Percentiles rank a stretch among this genome's conserved stretches.
Evolutionary conservation across 2,797 vertebrate species (phyloP).

Genomic region (Staurois parvus): DNA sequence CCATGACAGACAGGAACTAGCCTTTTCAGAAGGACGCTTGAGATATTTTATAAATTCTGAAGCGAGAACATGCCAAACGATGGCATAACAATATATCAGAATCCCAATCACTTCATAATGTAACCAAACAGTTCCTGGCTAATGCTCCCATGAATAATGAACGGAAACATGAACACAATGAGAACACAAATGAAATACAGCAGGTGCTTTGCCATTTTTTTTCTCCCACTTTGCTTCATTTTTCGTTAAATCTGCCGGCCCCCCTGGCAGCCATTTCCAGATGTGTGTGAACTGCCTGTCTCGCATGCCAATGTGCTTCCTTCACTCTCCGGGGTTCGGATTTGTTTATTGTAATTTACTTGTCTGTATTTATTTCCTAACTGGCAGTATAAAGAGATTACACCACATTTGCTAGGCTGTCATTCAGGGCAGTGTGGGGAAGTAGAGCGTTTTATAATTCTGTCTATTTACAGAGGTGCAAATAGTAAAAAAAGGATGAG

Average conservation of each 20-base stretch:
- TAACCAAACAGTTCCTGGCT: background rate
- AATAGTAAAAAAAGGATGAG: constrained; percentile 4
- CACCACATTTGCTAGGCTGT: constrained; percentile 35
- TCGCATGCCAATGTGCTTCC: constrained; percentile 44
- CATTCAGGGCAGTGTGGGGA: constrained; percentile 19
- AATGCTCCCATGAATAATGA: background rate
- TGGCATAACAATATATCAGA: too few species aligned
- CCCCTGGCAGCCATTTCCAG: constrained; percentile 21
- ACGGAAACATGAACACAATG: background rate
- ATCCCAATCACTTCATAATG: too few species aligned
- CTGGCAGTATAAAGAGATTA: constrained; percentile 22
- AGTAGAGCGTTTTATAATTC: constrained; percentile 46
- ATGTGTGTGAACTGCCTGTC: constrained; percentile 1
- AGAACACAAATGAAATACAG: constrained; percentile 3
- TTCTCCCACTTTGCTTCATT: constrained; percentile 8
- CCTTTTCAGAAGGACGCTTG: too few species aligned
- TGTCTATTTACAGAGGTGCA: constrained; percentile 21
- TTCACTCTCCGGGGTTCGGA: constrained; percentile 30
- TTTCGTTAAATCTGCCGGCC: constrained; percentile 15
- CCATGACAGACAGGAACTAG: too few species aligned
- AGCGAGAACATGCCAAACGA: too few species aligned
- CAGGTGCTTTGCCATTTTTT: constrained; percentile 46
- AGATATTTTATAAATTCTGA: too few species aligned
- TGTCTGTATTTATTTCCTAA: constrained; percentile 34
- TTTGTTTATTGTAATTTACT: constrained; percentile 43